These are phyloP conservation scores for Subacronicta megacephala DNA, from an alignment of 2,888 invertebrate genomes.

Conservation along the genomic window DNA sequence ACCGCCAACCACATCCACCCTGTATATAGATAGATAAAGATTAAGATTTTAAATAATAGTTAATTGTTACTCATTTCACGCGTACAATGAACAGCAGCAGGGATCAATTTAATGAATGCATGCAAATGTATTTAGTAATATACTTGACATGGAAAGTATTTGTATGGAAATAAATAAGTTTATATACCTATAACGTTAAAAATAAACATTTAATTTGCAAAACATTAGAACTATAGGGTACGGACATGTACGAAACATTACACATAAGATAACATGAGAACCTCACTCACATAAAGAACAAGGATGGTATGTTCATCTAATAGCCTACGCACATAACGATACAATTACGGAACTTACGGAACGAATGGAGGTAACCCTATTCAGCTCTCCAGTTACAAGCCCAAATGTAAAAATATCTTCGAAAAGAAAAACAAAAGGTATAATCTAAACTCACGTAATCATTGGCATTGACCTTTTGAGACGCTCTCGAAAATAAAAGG, in stretches of 20 bases:
- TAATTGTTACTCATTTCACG: too few relatives aligned
- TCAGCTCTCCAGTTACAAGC: conserved; percentile 11
- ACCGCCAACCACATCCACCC: too few relatives aligned
- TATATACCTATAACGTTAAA: neutral
- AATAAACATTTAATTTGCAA: conserved; percentile 7
- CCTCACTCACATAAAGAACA: neutral
- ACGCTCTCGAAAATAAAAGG: conserved; percentile 46
- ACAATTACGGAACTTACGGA: conserved; percentile 13
- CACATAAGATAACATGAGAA: conserved; percentile 2
- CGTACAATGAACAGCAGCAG: too few relatives aligned
- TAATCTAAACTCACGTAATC: conserved; percentile 17
- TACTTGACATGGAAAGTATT: too few relatives aligned
- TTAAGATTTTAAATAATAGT: too few relatives aligned
- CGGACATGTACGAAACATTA: neutral
- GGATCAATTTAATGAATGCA: too few relatives aligned
- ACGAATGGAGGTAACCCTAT: conserved; percentile 9
- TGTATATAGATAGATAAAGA: too few relatives aligned
- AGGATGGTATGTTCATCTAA: too few relatives aligned
- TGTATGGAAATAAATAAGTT: too few relatives aligned
- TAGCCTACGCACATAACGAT: neutral
- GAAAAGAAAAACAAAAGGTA: conserved; percentile 20
- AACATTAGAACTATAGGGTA: conserved; percentile 5
- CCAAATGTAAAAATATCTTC: conserved; percentile 8
- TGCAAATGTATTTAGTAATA: too few relatives aligned
- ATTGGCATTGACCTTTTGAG: conserved; percentile 36